These are phyloP conservation scores for Apeira syringaria DNA, from an alignment of 2,888 invertebrate genomes.

Conservation along the genomic window DNA sequence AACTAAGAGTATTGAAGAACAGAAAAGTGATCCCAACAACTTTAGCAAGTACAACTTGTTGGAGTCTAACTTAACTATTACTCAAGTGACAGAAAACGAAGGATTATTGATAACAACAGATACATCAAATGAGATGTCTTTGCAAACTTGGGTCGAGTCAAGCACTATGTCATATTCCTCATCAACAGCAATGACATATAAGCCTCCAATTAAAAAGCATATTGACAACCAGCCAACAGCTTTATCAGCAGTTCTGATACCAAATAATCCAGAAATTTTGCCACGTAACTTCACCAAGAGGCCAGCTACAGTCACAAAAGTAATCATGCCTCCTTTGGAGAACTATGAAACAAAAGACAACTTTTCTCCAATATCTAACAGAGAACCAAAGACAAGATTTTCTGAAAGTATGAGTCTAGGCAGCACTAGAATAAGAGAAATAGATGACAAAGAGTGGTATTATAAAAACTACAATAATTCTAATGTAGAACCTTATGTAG, in stretches of 20 bases:
- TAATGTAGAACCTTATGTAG: slow-evolving; percentile 73
- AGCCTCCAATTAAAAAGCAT: slow-evolving; percentile 58
- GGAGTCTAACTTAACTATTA: slow-evolving; percentile 73
- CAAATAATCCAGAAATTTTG: slow-evolving; percentile 71
- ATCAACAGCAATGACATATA: slow-evolving; percentile 50
- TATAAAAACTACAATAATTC: slow-evolving; percentile 92
- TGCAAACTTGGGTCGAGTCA: slow-evolving; percentile 69
- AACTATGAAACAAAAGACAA: slow-evolving; percentile 57
- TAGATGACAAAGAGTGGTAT: slow-evolving; percentile 90
- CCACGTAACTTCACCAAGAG: slow-evolving; percentile 58
- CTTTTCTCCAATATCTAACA: slow-evolving; percentile 64
- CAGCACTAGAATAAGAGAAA: slow-evolving; percentile 70
- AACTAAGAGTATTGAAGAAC: slow-evolving; percentile 72
- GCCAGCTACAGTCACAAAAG: slow-evolving; percentile 74
- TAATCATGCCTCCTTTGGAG: slow-evolving; percentile 64
- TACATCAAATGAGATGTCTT: slow-evolving; percentile 68
- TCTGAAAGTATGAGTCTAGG: slow-evolving; percentile 59
- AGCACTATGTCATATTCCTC: slow-evolving; percentile 57
- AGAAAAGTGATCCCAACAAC: slow-evolving; percentile 63
- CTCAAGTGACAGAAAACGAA: slow-evolving; percentile 73
- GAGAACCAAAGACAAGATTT: slow-evolving; percentile 72
- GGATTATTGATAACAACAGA: slow-evolving; percentile 72
- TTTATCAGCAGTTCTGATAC: slow-evolving; percentile 85
- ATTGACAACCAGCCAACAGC: slow-evolving; percentile 73
- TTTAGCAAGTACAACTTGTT: slow-evolving; percentile 70